A percentile compares a stretch with the other conserved stretches of the same genome.
phyloP scores from a whole-genome alignment of 92 coral and sea anemone species.

The Umimayanthus chanpuru region DNA sequence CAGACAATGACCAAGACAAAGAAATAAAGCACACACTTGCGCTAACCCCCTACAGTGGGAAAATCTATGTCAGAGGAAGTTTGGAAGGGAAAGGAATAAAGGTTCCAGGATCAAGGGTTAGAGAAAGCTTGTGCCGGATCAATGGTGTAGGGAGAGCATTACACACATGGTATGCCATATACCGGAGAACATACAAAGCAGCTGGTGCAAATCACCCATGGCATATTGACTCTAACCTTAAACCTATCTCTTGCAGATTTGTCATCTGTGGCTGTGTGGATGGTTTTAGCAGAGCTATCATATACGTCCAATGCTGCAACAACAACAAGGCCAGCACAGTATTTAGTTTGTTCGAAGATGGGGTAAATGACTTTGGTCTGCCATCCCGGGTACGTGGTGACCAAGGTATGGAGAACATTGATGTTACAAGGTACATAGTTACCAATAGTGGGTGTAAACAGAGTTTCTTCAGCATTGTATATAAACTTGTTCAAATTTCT shows the following conservation, averaged over 20 bases:
- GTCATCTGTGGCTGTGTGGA: conserved; percentile 36
- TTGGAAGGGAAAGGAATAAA: conserved; percentile 42
- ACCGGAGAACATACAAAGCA: too few relatives aligned
- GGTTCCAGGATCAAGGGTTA: conserved; percentile 47
- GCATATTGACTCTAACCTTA: conserved; percentile 55
- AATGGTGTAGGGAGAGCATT: too few relatives aligned
- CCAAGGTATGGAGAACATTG: conserved; percentile 54
- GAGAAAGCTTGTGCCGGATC: conserved; percentile 36
- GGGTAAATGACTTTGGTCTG: conserved; percentile 45
- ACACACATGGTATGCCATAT: too few relatives aligned
- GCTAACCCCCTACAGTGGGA: conserved; percentile 48
- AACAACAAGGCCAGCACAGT: conserved; percentile 51
- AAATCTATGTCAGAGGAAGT: conserved; percentile 49
- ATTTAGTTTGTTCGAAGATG: conserved; percentile 39
- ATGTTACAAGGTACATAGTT: conserved; percentile 54
- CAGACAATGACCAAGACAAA: conserved; percentile 42
- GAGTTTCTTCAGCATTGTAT: conserved; percentile 45
- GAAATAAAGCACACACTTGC: conserved; percentile 32
- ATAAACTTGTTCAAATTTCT: conserved; percentile 50
- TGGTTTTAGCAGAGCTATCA: conserved; percentile 43
- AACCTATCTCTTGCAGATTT: neutral
- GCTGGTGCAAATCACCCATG: neutral
- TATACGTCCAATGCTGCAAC: conserved; percentile 41
- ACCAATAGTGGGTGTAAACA: conserved; percentile 46
- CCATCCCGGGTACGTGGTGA: conserved; percentile 56